Base-by-base conservation (phyloP, 2,113 vertebrate genomes). In the Orientallactaga bullata region DNA sequence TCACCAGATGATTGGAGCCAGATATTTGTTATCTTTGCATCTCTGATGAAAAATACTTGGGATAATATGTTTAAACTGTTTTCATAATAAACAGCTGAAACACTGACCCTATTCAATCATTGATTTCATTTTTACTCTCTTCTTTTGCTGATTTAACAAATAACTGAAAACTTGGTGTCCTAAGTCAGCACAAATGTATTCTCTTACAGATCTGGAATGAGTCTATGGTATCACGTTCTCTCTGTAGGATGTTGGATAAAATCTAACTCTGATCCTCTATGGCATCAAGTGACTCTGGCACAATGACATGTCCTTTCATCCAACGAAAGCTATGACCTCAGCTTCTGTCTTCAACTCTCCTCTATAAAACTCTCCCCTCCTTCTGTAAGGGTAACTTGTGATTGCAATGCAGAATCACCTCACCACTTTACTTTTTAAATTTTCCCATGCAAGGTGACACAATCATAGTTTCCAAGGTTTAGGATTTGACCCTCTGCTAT, bases 151-250 rank as follows among this genome's bases (percentile, higher is more conserved):
- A 66, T 60, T 1, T 18, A n/a, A 78, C 2, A 60, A 58, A n/a
- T 55, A 35, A 32, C 15, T 24, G n/a, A n/a, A 3, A 23, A 30
- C 13, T 32, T 32, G 24, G 32, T 78, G 21, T 66, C 16, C 39
- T 84, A 17, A 60, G 73, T 26, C 8, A 79, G 60, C 12, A 65
- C 20, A 76, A 39, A 55, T 79, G 24, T 18, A 55, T 58, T 80
- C 32, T 39, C 24, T 11, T 28, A 69, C 17, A 26, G 37, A 55
- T 84, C 63, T 78, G 12, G 4, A 65, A 7, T 23, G 32, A 24
- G 16, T 28, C 9, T 17, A 26, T 21, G 18, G 2, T 20, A 11
- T 7, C 63, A 4, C 6, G 13, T 3, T 4, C 1, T 66, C 68
- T 42, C 23, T 10, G 24, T n/a, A 39, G 58, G 5, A 8, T 47